A percentile compares a stretch with the other conserved stretches of the same genome.
These are phyloP conservation scores for Cynocephalus volans DNA, from an alignment of 2,113 vertebrate genomes.

Conservation along the genomic window DNA sequence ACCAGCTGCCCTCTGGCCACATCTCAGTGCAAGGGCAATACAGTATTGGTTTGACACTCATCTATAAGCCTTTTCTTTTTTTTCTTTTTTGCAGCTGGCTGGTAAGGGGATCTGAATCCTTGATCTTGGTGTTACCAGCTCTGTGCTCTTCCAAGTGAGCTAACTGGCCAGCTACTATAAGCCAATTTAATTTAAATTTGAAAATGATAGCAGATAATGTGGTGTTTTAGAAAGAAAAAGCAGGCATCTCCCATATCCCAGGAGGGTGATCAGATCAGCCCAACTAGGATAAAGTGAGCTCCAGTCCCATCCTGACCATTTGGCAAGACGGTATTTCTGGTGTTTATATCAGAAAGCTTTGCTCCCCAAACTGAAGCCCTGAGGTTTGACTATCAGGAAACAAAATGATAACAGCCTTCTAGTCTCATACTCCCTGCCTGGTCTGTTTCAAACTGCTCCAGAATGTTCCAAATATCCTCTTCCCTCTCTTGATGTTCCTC, in stretches of 20 bases:
- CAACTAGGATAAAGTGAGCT: not conserved
- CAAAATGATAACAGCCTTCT: not conserved
- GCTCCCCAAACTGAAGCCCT: not conserved
- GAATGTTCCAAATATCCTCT: conserved; percentile 33
- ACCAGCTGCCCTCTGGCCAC: not conserved
- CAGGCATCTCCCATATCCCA: not conserved
- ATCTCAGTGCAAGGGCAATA: not conserved
- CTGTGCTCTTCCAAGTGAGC: no score
- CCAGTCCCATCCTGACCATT: not conserved
- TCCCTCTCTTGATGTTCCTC: not conserved
- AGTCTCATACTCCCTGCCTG: not conserved
- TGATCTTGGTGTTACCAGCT: no score
- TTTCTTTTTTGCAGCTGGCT: no score
- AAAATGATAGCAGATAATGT: not conserved
- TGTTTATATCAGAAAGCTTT: not conserved
- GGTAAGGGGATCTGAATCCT: no score
- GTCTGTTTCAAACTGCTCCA: not conserved
- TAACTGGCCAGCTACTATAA: not conserved
- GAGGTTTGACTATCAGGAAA: not conserved
- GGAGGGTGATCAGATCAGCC: not conserved
- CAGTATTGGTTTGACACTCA: not conserved
- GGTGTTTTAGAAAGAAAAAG: not conserved
- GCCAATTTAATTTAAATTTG: not conserved
- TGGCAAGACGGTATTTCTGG: not conserved
- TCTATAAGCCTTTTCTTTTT: not conserved